Conservation (phyloP, 2,797 vertebrate species). For the Sandelia bainsii region DNA sequence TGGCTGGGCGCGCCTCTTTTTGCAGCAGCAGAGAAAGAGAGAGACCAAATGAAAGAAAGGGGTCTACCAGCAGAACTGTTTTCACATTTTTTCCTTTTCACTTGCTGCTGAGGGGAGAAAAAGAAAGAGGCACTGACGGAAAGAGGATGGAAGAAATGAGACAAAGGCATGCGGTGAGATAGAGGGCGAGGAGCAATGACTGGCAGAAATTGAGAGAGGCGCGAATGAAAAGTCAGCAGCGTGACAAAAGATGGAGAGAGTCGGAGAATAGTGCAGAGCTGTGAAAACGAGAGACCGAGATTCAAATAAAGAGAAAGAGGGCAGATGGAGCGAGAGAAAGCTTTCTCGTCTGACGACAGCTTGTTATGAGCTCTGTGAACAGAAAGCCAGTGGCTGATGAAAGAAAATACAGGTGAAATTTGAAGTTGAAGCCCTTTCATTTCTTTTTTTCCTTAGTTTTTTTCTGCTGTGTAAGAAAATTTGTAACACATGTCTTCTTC, state of each 20-base stretch:
- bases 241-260: conserved; percentile 44
- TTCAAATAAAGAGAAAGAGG: conserved; percentile 33
- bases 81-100: conserved; percentile 28
- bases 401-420: background rate
- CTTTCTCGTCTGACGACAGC: conserved; percentile 5
- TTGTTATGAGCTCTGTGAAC: conserved; percentile 4
- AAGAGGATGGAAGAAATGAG: conserved; percentile 20
- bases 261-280: conserved; percentile 14
- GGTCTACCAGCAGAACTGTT: conserved; percentile 36
- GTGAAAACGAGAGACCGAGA: conserved; percentile 29
- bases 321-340: conserved; percentile 22
- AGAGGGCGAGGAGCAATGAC: conserved; percentile 8
- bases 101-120: conserved; percentile 6
- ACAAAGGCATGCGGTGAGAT: conserved; percentile 40
- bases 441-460: background rate
- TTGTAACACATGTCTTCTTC: background rate
- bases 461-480: background rate
- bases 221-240: conserved; percentile 33
- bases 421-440: conserved; percentile 13
- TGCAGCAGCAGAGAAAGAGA: conserved; percentile 23
- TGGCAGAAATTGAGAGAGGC: conserved; percentile 21
- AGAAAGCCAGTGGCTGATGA: conserved; percentile 5
- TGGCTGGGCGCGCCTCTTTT: conserved; percentile 35
- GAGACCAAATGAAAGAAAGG: conserved; percentile 27
- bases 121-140: conserved; percentile 14